Evolutionary conservation across 2,113 vertebrate species (phyloP).

Genomic region (Mustelus asterias): DNA sequence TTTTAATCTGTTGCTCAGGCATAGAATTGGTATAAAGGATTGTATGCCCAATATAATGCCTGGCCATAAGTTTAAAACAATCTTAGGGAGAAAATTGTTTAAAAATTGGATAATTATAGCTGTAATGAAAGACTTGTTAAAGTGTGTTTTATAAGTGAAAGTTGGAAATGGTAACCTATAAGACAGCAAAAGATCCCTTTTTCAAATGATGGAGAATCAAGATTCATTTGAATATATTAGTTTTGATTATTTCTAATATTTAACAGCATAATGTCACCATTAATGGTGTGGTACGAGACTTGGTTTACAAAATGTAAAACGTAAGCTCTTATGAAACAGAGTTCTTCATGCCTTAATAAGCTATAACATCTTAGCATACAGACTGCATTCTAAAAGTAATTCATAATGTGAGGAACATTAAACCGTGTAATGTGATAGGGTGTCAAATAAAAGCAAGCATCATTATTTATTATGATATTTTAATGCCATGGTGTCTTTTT

Average conservation of each 20-base stretch:
- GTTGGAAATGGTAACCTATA: background rate
- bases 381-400: background rate
- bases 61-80: background rate
- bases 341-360: background rate
- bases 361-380: background rate
- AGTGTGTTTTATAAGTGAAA: background rate
- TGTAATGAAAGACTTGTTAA: background rate
- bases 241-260: background rate
- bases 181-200: background rate
- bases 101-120: background rate
- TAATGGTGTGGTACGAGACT: background rate
- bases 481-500: background rate
- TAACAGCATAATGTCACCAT: background rate
- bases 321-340: background rate
- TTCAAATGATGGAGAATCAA: background rate
- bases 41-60: background rate
- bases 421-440: background rate
- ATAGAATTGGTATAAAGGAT: background rate
- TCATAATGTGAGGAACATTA: background rate
- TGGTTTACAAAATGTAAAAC: background rate
- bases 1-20: background rate
- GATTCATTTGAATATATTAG: background rate
- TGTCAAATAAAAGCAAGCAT: background rate
- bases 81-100: background rate
- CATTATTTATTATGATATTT: background rate